Base-by-base conservation (phyloP, 2,113 vertebrate genomes). In the Jaculus jaculus region DNA sequence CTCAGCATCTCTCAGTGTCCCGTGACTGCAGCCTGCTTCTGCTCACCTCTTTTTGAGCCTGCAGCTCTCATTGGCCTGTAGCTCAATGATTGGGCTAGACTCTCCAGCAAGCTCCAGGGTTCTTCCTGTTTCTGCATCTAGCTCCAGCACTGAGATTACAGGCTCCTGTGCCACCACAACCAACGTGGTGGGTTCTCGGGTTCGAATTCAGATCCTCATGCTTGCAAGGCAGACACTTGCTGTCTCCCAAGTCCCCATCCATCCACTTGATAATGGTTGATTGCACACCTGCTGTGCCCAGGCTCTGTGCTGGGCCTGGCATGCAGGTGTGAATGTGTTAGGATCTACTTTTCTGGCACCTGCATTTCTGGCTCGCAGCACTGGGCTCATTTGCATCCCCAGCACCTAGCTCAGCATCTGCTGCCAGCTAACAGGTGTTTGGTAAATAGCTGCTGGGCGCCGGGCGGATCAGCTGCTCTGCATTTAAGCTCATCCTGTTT, bases 381-480 rank as follows among this genome's bases (percentile, higher is more conserved):
- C 9, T 8, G 18, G 7, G 78, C 34, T 80, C 8, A 4, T 80
- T 37, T 47, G 26, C 2, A 0, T 79, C 72, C 68, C 63, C 28
- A 12, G 80, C 0, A 0, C 34, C 0, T 5, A 28, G 28, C 66
- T 20, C 3, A 13, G 47, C 0, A 2, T n/a, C 51, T 68, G 37
- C 86, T 28, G 66, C 69, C 71, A 72, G 75, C 54, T 68, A 13
- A 24, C 85, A 89, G 85, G 28, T 79, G 75, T 89, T 47, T 3
- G 24, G 91, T 34, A 68, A 90, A 54, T 21, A 24, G 60, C 63
- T n/a, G 61, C 68, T 3, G 32, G 12, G 63, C 88, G 60, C 42
- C 81, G 4, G 16, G 12, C n/a, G 32, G 66, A 32, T 68, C 8
- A 15, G 28, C 28, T 4, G 11, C 32, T 26, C 28, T 32, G 66